Conservation (phyloP, 2,113 vertebrate species). For the Megalops atlanticus region DNA sequence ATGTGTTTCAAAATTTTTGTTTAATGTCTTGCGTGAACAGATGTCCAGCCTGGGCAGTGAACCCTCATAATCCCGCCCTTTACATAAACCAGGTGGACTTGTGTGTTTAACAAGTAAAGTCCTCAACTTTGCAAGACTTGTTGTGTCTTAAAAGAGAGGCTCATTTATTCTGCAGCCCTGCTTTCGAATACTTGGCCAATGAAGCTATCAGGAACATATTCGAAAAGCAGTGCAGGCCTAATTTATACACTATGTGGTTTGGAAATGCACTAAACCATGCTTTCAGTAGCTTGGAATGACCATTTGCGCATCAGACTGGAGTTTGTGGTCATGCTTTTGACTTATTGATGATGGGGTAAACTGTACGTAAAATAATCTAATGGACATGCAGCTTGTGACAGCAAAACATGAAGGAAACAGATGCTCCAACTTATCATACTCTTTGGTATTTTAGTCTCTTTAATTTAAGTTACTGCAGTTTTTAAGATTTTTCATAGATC, state of each 20-base stretch:
- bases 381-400: too few species aligned
- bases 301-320: too few species aligned
- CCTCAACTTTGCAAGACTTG: neutral
- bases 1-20: neutral
- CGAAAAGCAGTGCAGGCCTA: neutral
- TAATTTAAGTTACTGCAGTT: too few species aligned
- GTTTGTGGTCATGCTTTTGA: too few species aligned
- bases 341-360: too few species aligned
- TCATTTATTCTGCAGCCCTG: neutral
- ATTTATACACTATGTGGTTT: neutral
- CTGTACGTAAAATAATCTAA: too few species aligned
- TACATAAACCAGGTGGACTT: slow-evolving; percentile 9
- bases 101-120: neutral
- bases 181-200: neutral
- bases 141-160: neutral
- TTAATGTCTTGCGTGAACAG: neutral
- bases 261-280: neutral
- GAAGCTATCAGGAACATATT: neutral
- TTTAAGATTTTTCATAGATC: too few species aligned
- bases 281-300: too few species aligned
- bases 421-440: too few species aligned
- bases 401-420: too few species aligned
- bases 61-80: neutral
- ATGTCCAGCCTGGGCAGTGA: neutral
- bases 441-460: too few species aligned